Evolutionary conservation across 2,888 invertebrate genomes (phyloP), one percentile per base, ranked within the genome.

Genomic region (Acrocera orbiculus): DNA sequence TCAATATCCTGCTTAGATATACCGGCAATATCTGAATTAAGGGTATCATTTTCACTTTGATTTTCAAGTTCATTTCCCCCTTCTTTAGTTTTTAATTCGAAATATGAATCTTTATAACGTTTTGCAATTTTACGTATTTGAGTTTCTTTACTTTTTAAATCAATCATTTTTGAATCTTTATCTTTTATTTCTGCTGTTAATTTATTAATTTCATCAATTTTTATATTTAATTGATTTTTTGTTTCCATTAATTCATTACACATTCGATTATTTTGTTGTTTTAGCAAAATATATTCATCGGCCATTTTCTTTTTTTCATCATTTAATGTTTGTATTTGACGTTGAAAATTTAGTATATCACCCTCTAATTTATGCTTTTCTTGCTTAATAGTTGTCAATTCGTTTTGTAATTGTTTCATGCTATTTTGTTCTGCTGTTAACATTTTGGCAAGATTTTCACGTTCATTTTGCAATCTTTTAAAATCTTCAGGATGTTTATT

Each of bases 401-500:
- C 80, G 31, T 81, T 81, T 36, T 60, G 67, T 2, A 71, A 58
- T 48, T 76, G 78, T 31, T 70, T 73, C 10, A 69, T 65, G 31
- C 63, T 66, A 35, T 82, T 78, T 48, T 79, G 75, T 56, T 86
- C 85, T 25, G 70, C 70, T 4, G 77, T 76, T 13, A 85, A 57
- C 62, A 81, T 69, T 55, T 81, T 82, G 14, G 77, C 75, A 5
- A 83, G 62, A 48, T 74, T 78, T 55, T 86, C 83, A 19, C 83
- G 69, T 56, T 85, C 85, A 13, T 71, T 71, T 56, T 83, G 82
- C 17, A 86, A 60, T 32, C 81, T 72, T 49, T 85, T 83, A 71
- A 86, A 82, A 56, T 93, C 92, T 56, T 93, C 92, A 0, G 92
- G 89, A 14, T 82, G 78, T 55, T 85, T 79, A 52, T 87, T 87